phyloP scores from a whole-genome alignment of 2,888 invertebrate genomes.

The Lasioglossum villosulum region DNA sequence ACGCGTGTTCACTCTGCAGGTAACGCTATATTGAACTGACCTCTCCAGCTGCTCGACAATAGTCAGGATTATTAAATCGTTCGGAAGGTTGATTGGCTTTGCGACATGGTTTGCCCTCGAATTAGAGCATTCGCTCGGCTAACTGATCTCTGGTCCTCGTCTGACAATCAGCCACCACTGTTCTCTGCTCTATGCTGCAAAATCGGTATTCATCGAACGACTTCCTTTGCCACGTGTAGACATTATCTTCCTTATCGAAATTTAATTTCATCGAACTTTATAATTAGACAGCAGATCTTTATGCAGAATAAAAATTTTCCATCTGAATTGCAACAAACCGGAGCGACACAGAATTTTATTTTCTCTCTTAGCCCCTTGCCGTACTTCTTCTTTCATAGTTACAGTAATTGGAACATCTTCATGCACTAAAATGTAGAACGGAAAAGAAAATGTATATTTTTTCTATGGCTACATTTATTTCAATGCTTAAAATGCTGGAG shows the following conservation, averaged over 20 bases:
- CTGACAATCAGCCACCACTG: background rate
- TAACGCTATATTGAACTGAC: slow-evolving; percentile 49
- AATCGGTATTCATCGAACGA: background rate
- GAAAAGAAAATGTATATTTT: too few relatives aligned
- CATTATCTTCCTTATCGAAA: background rate
- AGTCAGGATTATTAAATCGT: slow-evolving; percentile 66
- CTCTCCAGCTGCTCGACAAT: slow-evolving; percentile 54
- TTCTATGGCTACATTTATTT: too few relatives aligned
- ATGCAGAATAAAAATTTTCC: too few relatives aligned
- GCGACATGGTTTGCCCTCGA: slow-evolving; percentile 44
- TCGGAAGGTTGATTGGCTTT: slow-evolving; percentile 57
- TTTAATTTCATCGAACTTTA: too few relatives aligned
- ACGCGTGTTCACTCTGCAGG: slow-evolving; percentile 24
- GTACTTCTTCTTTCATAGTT: too few relatives aligned
- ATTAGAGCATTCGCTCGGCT: slow-evolving; percentile 26
- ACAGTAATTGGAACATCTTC: too few relatives aligned
- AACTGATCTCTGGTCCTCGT: slow-evolving; percentile 3
- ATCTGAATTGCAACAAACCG: too few relatives aligned
- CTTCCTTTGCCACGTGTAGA: background rate
- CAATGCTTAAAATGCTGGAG: too few relatives aligned
- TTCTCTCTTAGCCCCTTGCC: too few relatives aligned
- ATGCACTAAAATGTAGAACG: too few relatives aligned
- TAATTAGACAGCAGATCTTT: too few relatives aligned
- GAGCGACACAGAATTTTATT: too few relatives aligned
- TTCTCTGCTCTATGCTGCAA: background rate